Base-by-base conservation (phyloP, 2,888 invertebrate species). In the Palloptera scutellata region DNA sequence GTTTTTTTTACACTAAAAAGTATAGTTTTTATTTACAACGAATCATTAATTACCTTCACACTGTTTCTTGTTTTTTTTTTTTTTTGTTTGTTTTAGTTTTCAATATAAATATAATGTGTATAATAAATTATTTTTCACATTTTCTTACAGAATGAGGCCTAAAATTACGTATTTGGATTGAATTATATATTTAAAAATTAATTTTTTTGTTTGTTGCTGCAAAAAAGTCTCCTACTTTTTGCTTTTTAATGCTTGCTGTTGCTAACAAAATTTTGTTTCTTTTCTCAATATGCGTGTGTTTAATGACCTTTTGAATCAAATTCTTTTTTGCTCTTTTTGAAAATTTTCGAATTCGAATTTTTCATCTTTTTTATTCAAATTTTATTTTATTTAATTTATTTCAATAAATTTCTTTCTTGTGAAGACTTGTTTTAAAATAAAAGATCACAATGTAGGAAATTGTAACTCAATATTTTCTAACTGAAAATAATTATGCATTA, bases 141-240 rank as follows among this genome's bases (percentile, higher is more conserved):
- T 81, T 83, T 84, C 84, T 84, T 83, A 81, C 75, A 83, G 83
- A 83, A 82, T 81, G 81, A 83, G 84, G 84, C 84, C 83, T 79
- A 83, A 81, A 61, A 78, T 83, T 84, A 84, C 84, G 84, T 84
- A 84, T 82, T 81, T 68, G 66, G 63, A 70, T 61, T 20, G 9
- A 60, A 65, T 40, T 30, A 30, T 30, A 30, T 30, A 30, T n/a
- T 41, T 42, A 43, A 54, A 10, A 78, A 77, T 73, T 79, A 75
- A 69, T 67, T 64, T 72, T 73, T 48, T 40, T 40, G 57, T 61
- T 45, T 61, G 20, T 59, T 52, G 13, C 40, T 8, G 41, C 52
- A 60, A 60, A 45, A 60, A 60, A 12, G 40, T 64, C 30, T 52
- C 62, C 63, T 64, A 68, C 61, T 11, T 60, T 63, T 20, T 57